phyloP scores from a whole-genome alignment of 64 coral and sea anemone genomes.

The Montipora cactus region DNA sequence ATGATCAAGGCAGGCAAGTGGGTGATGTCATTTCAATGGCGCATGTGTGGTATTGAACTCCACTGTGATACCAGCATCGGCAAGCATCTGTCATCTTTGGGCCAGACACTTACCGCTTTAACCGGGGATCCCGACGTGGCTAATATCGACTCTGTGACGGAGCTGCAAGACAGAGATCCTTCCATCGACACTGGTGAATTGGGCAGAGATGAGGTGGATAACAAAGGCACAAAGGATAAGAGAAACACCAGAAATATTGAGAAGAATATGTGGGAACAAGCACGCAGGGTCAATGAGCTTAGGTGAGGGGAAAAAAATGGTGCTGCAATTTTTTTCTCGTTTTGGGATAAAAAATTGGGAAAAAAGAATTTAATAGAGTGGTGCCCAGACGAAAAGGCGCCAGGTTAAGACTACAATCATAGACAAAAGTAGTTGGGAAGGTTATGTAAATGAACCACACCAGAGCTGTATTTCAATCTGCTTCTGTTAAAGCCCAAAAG shows the following conservation, averaged over 20 bases:
- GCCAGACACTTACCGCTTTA: conserved; percentile 87
- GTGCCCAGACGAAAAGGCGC: too few relatives aligned
- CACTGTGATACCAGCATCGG: conserved; percentile 95
- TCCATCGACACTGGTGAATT: conserved; percentile 4
- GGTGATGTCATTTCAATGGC: conserved; percentile 98
- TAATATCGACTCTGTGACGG: conserved; percentile 96
- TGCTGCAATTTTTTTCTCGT: too few relatives aligned
- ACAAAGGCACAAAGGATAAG: background rate
- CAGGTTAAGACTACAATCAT: too few relatives aligned
- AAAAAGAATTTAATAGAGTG: too few relatives aligned
- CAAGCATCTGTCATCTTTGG: conserved; percentile 86
- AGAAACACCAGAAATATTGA: conserved; percentile 74
- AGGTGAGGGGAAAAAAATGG: conserved; percentile 44
- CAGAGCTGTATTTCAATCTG: too few relatives aligned
- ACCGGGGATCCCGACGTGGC: conserved; percentile 93
- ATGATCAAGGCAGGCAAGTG: conserved; percentile 90
- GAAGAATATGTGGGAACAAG: conserved; percentile 98
- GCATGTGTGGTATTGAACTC: conserved; percentile 96
- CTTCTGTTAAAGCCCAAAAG: too few relatives aligned
- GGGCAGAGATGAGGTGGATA: conserved; percentile 76
- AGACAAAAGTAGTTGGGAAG: too few relatives aligned
- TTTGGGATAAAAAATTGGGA: too few relatives aligned
- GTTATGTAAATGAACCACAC: too few relatives aligned
- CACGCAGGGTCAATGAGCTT: conserved; percentile 91
- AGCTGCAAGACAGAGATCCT: conserved; percentile 73